These are phyloP conservation scores for Drosophila athabasca DNA, from an alignment of 1,140 invertebrate species.

Conservation along the genomic window DNA sequence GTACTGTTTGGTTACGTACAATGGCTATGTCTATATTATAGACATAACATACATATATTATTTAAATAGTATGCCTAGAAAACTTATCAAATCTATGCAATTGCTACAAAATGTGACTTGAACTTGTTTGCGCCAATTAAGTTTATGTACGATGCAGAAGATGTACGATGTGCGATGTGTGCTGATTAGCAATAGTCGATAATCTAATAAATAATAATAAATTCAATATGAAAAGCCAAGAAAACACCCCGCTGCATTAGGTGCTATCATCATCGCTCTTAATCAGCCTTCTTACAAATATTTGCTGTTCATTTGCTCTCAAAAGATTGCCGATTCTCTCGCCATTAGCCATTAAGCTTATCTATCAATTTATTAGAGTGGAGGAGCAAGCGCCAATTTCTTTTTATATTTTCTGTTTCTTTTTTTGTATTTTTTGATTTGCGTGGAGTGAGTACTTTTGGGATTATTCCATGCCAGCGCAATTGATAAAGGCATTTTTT, in stretches of 20 bases:
- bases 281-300: conserved; percentile 7
- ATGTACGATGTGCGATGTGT: conserved; percentile 27
- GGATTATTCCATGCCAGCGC: conserved; percentile 45
- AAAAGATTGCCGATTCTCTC: neutral
- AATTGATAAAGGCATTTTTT: conserved; percentile 26
- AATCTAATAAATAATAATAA: conserved; percentile 72
- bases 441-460: conserved; percentile 5
- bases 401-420: neutral
- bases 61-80: conserved; percentile 51
- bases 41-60: conserved; percentile 28
- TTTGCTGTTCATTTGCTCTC: conserved; percentile 6
- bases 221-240: conserved; percentile 39
- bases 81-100: conserved; percentile 69
- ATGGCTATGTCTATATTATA: too few relatives aligned
- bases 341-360: conserved; percentile 8
- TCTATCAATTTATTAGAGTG: conserved; percentile 25
- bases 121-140: conserved; percentile 76
- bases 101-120: conserved; percentile 62
- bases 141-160: conserved; percentile 70
- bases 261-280: neutral
- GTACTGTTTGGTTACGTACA: too few relatives aligned
- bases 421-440: neutral
- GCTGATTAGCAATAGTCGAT: conserved; percentile 79
- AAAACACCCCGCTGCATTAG: neutral
- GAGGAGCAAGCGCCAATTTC: conserved; percentile 7